Percentiles rank a stretch among this genome's conserved stretches.
Conservation (phyloP, 2,113 vertebrate genomes). For the Platichthys stellatus region DNA sequence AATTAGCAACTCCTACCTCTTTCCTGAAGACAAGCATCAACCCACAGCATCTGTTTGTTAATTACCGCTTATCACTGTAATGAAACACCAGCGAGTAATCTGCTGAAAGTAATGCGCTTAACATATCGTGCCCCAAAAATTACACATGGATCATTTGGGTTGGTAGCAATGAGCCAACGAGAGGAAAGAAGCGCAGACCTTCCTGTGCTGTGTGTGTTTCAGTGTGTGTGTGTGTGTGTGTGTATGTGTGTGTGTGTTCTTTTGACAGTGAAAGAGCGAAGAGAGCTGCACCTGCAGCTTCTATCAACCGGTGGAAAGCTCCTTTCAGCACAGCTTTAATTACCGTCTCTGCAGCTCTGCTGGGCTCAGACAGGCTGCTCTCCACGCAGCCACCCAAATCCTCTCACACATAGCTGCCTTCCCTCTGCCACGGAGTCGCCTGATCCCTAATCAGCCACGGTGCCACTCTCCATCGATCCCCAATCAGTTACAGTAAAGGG, state of each 20-base stretch:
- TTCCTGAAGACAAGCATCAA: background rate
- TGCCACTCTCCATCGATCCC: constrained; percentile 72
- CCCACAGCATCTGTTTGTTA: constrained; percentile 10
- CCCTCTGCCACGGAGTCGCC: constrained; percentile 47
- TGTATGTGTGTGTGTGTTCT: constrained; percentile 16
- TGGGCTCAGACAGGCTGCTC: constrained; percentile 53
- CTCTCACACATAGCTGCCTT: constrained; percentile 57
- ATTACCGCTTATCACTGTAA: constrained; percentile 8
- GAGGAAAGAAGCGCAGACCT: constrained; percentile 13
- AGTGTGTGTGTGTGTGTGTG: too few relatives aligned
- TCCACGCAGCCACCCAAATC: constrained; percentile 60
- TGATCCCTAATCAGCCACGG: constrained; percentile 69
- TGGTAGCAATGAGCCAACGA: background rate
- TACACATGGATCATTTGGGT: background rate
- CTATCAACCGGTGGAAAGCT: constrained; percentile 71
- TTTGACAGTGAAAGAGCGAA: constrained; percentile 62
- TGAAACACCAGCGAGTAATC: background rate
- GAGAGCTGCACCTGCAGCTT: constrained; percentile 74
- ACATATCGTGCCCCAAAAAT: constrained; percentile 3
- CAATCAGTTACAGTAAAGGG: constrained; percentile 76
- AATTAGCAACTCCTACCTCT: background rate
- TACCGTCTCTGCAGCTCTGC: constrained; percentile 61
- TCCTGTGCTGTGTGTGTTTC: background rate
- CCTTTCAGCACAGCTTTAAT: constrained; percentile 77
- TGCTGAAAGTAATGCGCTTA: background rate